Conservation (phyloP, 2,113 vertebrate species). For the Scopus umbretta region DNA sequence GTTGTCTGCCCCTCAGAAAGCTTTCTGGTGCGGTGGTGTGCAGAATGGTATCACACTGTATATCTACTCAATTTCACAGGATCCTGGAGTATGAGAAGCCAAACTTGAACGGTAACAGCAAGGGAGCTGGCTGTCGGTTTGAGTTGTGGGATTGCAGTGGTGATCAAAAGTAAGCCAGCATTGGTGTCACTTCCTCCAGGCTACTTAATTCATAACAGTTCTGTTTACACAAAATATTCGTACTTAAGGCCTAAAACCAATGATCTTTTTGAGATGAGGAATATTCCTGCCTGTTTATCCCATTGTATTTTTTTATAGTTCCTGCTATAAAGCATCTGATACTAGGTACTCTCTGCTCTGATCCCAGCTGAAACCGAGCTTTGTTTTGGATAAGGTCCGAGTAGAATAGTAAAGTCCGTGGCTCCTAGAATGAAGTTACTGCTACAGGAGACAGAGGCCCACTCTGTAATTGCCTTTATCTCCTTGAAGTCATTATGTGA, state of each 20-base stretch:
- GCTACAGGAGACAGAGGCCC: background rate
- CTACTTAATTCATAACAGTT: background rate
- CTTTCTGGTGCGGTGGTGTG: too few species aligned
- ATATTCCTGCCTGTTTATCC: background rate
- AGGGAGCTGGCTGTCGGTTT: conserved; percentile 78
- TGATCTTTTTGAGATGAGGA: background rate
- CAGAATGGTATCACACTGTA: too few species aligned
- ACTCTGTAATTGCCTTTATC: background rate
- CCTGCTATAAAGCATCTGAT: background rate
- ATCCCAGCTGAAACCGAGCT: background rate
- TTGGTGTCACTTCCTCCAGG: background rate
- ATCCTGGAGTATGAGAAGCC: conserved; percentile 93
- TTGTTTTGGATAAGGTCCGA: background rate
- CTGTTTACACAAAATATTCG: background rate
- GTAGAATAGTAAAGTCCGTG: background rate
- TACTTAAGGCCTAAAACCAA: background rate
- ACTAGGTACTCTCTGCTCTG: background rate
- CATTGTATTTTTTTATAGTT: background rate
- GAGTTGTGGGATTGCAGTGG: conserved; percentile 97
- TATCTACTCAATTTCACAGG: conserved; percentile 59
- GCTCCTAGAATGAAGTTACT: background rate
- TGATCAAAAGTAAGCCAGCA: conserved; percentile 81
- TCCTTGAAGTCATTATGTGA: background rate
- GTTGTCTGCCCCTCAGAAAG: background rate
- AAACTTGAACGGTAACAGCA: conserved; percentile 65